Conservation (phyloP, 1,140 invertebrate genomes). For the Formica exsecta region DNA sequence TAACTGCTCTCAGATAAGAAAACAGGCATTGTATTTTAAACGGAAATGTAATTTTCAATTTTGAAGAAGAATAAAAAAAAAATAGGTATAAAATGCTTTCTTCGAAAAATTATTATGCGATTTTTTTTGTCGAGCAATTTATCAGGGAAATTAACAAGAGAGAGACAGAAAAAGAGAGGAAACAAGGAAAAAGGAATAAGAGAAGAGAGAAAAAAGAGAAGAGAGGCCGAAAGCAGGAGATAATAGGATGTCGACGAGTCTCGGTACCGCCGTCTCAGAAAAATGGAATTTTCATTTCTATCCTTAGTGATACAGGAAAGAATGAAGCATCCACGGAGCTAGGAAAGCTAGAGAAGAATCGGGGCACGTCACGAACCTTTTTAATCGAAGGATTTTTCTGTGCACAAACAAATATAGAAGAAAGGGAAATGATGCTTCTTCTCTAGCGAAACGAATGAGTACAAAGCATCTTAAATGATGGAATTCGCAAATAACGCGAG, state of each 20-base stretch:
- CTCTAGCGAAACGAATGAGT: neutral
- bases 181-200: neutral
- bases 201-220: neutral
- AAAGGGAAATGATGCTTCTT: conserved; percentile 15
- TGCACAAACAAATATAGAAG: conserved; percentile 23
- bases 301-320: conserved; percentile 38
- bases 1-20: neutral
- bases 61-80: neutral
- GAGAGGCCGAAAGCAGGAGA: conserved; percentile 27
- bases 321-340: conserved; percentile 19
- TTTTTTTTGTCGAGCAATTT: conserved; percentile 20
- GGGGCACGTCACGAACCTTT: conserved; percentile 16
- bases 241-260: conserved; percentile 21
- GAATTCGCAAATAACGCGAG: conserved; percentile 28
- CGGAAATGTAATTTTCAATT: conserved; percentile 28
- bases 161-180: neutral
- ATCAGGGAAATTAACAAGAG: conserved; percentile 26
- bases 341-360: conserved; percentile 16
- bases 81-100: neutral
- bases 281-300: conserved; percentile 61
- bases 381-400: conserved; percentile 20
- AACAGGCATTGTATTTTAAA: neutral
- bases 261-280: conserved; percentile 24
- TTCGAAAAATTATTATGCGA: conserved; percentile 8
- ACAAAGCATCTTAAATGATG: conserved; percentile 38